phyloP scores from a whole-genome alignment of 2,888 invertebrate species.

The Petrolisthes cinctipes region DNA sequence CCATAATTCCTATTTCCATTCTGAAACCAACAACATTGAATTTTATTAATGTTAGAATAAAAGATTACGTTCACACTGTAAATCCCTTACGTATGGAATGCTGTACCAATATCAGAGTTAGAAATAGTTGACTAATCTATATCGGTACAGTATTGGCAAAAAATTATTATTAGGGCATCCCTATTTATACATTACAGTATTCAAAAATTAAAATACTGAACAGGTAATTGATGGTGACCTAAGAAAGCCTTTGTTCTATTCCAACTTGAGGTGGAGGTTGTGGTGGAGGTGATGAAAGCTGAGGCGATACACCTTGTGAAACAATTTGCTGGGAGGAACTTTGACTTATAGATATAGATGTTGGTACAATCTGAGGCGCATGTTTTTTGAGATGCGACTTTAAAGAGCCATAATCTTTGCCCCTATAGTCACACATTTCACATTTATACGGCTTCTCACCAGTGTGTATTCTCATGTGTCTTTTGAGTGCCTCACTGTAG shows the following conservation, averaged over 20 bases:
- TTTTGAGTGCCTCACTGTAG: conserved; percentile 57
- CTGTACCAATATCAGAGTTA: no score
- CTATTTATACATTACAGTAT: no score
- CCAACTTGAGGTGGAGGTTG: neutral
- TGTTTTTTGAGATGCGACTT: conserved; percentile 51
- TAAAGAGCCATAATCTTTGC: conserved; percentile 49
- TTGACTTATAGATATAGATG: neutral
- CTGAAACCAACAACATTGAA: no score
- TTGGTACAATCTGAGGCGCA: neutral
- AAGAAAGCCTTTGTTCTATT: conserved; percentile 15
- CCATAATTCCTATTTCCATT: no score
- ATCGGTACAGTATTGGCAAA: no score
- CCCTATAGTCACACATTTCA: conserved; percentile 50
- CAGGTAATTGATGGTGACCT: neutral
- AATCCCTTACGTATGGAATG: no score
- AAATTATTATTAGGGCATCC: no score
- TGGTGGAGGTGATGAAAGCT: neutral
- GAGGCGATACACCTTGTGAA: neutral
- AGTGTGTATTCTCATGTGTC: conserved; percentile 54
- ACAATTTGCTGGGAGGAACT: neutral
- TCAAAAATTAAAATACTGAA: no score
- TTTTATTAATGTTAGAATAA: no score
- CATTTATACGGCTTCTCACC: conserved; percentile 56
- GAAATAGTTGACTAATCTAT: no score
- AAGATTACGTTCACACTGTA: no score